Conservation (phyloP, 37 sponge, comb jelly and placozoan species). For the Agelas oroides region DNA sequence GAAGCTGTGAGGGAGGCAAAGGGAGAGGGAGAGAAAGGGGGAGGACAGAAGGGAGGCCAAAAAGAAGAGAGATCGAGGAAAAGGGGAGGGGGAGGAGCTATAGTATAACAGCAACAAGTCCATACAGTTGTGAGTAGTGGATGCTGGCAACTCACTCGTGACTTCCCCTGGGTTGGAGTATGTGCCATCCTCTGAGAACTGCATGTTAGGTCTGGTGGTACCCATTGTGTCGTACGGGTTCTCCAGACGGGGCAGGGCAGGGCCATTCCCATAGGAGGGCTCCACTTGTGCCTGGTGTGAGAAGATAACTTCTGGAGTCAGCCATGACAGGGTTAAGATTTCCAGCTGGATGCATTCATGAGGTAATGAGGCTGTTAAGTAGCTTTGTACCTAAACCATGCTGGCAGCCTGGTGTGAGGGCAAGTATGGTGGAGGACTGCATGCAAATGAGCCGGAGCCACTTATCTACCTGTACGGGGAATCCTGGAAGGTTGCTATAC, state of each 20-base stretch:
- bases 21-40: conserved; percentile 1
- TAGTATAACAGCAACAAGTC: too few relatives aligned
- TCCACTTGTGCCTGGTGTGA: neutral
- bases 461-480: conserved; percentile 10
- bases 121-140: too few relatives aligned
- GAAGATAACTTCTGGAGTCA: too few relatives aligned
- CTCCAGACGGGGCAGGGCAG: conserved; percentile 12
- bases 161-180: conserved; percentile 54
- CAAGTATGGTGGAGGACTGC: too few relatives aligned
- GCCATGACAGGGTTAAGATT: too few relatives aligned
- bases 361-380: too few relatives aligned
- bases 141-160: conserved; percentile 15
- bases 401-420: too few relatives aligned
- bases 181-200: conserved; percentile 12
- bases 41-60: neutral
- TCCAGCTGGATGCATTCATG: too few relatives aligned
- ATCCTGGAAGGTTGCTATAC: conserved; percentile 36
- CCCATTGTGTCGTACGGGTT: conserved; percentile 60
- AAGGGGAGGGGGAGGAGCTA: neutral
- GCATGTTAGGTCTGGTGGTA: neutral
- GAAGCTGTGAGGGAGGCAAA: conserved; percentile 1
- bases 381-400: too few relatives aligned
- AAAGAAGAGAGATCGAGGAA: neutral
- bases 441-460: too few relatives aligned
- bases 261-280: neutral